A percentile compares a stretch with the other conserved stretches of the same genome.
phyloP scores from a whole-genome alignment of 2,888 invertebrate species.

The Eilema caniola region DNA sequence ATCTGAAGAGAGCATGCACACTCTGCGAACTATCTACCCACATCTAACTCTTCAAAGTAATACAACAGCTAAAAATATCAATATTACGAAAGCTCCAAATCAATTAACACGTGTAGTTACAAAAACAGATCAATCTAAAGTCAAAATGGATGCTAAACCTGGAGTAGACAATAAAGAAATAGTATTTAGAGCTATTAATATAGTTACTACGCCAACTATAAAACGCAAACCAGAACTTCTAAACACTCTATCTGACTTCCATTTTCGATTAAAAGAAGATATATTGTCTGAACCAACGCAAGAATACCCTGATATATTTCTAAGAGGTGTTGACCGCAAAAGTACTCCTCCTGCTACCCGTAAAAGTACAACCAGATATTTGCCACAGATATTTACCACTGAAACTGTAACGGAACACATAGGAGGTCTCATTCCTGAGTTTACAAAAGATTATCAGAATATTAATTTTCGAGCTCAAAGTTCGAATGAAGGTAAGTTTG shows the following conservation, averaged over 20 bases:
- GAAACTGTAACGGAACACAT: neutral
- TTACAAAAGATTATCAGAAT: neutral
- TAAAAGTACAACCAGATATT: neutral
- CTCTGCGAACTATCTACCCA: neutral
- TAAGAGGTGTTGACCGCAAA: neutral
- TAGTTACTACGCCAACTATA: neutral
- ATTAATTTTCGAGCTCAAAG: conserved; percentile 5
- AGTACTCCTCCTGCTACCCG: neutral
- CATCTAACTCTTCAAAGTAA: neutral
- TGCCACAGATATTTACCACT: neutral
- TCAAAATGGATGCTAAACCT: neutral
- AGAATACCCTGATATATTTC: conserved; percentile 12
- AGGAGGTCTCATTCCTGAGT: neutral
- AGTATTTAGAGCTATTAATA: neutral
- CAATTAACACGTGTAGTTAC: too few species aligned
- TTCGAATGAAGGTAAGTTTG: neutral
- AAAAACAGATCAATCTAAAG: neutral
- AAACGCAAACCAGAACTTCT: neutral
- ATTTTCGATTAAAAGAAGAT: neutral
- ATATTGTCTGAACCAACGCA: neutral
- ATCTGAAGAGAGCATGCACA: neutral
- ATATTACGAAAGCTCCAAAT: neutral
- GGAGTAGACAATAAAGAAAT: neutral
- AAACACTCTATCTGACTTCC: neutral
- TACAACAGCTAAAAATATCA: neutral